Percentiles rank a stretch among this genome's conserved stretches.
These are phyloP conservation scores for Pachydiplax longipennis DNA, from an alignment of 2,888 invertebrate genomes.

Conservation along the genomic window DNA sequence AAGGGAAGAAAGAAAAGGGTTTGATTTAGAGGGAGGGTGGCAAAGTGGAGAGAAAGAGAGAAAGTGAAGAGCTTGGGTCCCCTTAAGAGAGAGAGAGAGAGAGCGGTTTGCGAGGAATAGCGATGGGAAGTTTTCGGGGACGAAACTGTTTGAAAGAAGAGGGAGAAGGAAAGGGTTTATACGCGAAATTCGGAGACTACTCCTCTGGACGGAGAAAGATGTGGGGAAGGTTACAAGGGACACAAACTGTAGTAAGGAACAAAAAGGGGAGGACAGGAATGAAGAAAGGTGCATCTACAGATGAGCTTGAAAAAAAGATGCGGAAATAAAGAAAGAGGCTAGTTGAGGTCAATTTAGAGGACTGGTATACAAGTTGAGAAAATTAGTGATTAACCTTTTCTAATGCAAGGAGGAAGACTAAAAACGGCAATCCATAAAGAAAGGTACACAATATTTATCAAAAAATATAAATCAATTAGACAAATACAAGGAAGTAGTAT, in stretches of 20 bases:
- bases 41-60: not conserved
- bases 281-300: no score
- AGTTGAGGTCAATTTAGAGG: no score
- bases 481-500: no score
- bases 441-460: no score
- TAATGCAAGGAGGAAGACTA: no score
- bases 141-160: not conserved
- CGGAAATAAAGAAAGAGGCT: no score
- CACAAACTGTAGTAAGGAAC: not conserved
- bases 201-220: not conserved
- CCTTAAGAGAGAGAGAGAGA: not conserved
- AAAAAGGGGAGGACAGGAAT: not conserved
- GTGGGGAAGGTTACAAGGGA: not conserved
- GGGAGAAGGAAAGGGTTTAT: not conserved
- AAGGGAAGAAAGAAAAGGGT: not conserved
- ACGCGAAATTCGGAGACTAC: not conserved
- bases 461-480: no score
- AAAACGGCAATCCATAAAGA: no score
- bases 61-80: not conserved
- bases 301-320: no score
- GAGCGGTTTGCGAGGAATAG: not conserved
- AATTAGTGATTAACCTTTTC: no score
- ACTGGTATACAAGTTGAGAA: no score
- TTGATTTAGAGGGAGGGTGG: not conserved
- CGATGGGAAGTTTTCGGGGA: not conserved